A percentile compares a stretch with the other conserved stretches of the same genome.
Conservation (phyloP, 2,113 vertebrate species). For the Pandion haliaetus region DNA sequence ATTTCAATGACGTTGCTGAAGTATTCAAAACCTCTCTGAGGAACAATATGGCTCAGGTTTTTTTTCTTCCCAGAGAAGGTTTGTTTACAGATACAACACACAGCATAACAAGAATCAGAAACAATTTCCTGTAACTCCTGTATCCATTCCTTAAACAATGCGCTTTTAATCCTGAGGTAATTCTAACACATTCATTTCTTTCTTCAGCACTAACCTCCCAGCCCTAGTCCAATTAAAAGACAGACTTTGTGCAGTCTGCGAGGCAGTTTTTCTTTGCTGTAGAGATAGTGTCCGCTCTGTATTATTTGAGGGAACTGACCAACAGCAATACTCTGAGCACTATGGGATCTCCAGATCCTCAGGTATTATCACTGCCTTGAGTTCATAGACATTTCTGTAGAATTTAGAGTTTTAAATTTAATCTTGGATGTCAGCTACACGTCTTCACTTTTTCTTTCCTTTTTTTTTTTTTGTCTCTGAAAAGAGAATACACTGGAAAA, state of each 20-base stretch:
- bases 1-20: background rate
- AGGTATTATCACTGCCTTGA: background rate
- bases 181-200: background rate
- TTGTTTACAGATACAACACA: background rate
- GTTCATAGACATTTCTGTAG: background rate
- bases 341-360: background rate
- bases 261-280: background rate
- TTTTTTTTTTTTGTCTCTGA: background rate
- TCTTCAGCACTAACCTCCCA: background rate
- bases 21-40: background rate
- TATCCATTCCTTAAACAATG: background rate
- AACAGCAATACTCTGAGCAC: background rate
- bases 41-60: fast-evolving
- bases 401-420: background rate
- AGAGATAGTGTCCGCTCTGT: background rate
- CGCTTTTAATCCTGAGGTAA: background rate
- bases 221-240: background rate
- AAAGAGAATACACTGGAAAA: background rate
- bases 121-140: background rate
- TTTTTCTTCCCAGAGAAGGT: background rate
- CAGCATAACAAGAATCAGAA: background rate
- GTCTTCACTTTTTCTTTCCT: background rate
- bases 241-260: background rate
- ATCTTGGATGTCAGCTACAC: background rate
- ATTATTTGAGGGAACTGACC: background rate